Base-by-base conservation (phyloP, 2,797 vertebrate genomes). In the Odontamblyopus rebecca region DNA sequence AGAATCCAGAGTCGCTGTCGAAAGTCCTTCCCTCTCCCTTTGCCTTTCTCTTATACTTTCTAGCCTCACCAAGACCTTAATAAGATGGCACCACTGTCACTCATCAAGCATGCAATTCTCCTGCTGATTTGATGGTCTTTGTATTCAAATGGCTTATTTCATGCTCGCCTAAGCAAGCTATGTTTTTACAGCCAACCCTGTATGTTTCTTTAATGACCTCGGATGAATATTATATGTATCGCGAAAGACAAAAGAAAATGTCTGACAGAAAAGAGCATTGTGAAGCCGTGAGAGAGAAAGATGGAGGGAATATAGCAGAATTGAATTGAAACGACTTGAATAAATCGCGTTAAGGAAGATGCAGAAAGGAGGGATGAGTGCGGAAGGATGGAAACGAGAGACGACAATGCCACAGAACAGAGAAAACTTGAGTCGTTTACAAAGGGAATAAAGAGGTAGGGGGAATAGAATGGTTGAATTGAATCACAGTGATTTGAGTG, bases 201-300 rank as follows among this genome's bases (percentile, higher is more conserved):
- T 76, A 75, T 85, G 61, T 84, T 77, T 84, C 71, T 77, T 84
- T 89, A 84, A 89, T 82, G 80, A 80, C 78, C 74, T 70, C 72
- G 48, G 65, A 82, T 74, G 82, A 92, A 95, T 94, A 94, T 16
- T 73, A 76, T 51, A 1, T 89, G 86, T 77, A 82, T 73, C 87
- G 89, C 75, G 61, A 72, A 75, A 75, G 74, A 84, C 68, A 9
- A 76, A 82, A 75, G 69, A 75, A 68, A 80, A 69, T 67, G 67
- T 53, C 72, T 76, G 57, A 65, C 69, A 73, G 73, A 67, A 26
- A 51, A 70, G 69, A 27, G 53, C 15, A 19, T 29, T 23, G 65
- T 32, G 18, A 48, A 66, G 76, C 75, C 50, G 62, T 35, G 44
- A 60, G 72, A 61, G 71, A 54, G 73, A 7, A 69, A 69, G 54